Percentiles rank a stretch among this genome's conserved stretches.
These are phyloP conservation scores for Palaemon carinicauda DNA, from an alignment of 1,140 invertebrate genomes.

Conservation along the genomic window DNA sequence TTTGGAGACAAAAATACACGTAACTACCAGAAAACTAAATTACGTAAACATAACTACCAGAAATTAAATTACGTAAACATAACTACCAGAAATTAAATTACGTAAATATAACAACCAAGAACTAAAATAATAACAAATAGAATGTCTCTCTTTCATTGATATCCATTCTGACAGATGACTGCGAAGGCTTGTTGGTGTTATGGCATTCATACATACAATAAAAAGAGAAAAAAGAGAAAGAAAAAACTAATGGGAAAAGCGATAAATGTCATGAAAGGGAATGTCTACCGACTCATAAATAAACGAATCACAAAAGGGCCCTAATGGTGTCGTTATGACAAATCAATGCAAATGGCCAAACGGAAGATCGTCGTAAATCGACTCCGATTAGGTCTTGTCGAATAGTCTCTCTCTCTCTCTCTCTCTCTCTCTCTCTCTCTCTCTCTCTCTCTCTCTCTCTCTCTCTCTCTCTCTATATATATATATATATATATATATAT, in stretches of 20 bases:
- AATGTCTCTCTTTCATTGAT: not conserved
- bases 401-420: not conserved
- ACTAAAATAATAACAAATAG: not conserved
- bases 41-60: no score
- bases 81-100: not conserved
- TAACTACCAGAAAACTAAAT: no score
- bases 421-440: not conserved
- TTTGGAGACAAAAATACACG: no score
- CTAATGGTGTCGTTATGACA: no score
- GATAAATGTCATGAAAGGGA: not conserved
- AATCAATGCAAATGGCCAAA: no score
- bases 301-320: not conserved
- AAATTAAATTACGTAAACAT: no score
- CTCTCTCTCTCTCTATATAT: not conserved
- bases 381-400: no score
- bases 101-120: not conserved
- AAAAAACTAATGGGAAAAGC: not conserved
- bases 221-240: not conserved
- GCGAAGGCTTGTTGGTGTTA: no score
- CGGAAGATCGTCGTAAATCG: no score
- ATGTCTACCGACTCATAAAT: not conserved
- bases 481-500: no score
- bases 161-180: no score
- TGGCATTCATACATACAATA: not conserved
- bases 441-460: not conserved